Evolutionary conservation across 2,888 invertebrate genomes (phyloP).

Genomic region (Lagria hirta): DNA sequence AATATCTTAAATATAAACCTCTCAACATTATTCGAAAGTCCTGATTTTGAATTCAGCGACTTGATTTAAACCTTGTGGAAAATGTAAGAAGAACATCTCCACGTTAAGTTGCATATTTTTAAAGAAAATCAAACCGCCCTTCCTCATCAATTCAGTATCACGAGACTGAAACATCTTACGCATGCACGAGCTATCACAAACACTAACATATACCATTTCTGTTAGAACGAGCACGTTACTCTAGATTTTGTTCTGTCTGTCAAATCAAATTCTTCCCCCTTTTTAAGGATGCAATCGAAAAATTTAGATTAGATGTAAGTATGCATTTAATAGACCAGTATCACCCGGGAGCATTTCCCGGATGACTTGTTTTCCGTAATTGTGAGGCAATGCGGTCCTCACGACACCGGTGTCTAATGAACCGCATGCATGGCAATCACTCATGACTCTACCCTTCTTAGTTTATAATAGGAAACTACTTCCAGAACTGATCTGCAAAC

Average conservation of each 20-base stretch:
- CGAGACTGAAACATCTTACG: constrained; percentile 22
- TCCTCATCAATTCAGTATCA: constrained; percentile 29
- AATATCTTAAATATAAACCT: too few species aligned
- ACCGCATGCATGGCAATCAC: constrained; percentile 28
- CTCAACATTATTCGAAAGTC: too few species aligned
- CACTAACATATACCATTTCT: constrained; percentile 14
- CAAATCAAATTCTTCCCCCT: constrained; percentile 1
- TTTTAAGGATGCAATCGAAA: constrained; percentile 4
- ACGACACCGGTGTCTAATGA: constrained; percentile 26
- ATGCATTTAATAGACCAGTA: constrained; percentile 26
- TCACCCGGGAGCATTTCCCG: constrained; percentile 24
- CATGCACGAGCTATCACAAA: constrained; percentile 21
- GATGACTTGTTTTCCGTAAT: constrained; percentile 28
- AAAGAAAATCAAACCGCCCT: constrained; percentile 11
- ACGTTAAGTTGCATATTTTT: constrained; percentile 29
- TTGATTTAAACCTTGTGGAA: too few species aligned
- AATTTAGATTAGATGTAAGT: constrained; percentile 20
- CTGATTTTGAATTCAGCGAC: too few species aligned
- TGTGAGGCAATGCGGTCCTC: constrained; percentile 25
- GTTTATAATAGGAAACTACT: neutral
- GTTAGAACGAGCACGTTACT: constrained; percentile 8
- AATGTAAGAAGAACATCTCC: constrained; percentile 26
- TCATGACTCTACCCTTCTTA: constrained; percentile 24
- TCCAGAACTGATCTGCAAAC: neutral
- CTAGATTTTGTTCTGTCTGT: constrained; percentile 10